A percentile compares a stretch with the other conserved stretches of the same genome.
Conservation (phyloP, 2,797 vertebrate genomes). For the Chrysocyon brachyurus region DNA sequence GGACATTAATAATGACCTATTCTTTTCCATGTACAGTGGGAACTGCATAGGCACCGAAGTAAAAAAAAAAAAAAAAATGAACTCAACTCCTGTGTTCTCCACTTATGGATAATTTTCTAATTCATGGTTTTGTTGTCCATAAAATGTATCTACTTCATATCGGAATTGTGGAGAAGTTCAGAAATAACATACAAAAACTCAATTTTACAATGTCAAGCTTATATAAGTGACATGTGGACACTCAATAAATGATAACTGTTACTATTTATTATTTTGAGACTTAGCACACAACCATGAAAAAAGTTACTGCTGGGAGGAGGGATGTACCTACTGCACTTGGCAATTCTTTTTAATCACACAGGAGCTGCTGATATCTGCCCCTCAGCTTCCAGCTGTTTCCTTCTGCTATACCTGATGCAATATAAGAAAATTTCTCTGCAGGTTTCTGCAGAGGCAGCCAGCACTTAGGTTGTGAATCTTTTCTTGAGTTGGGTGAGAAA, state of each 20-base stretch:
- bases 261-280: constrained; percentile 54
- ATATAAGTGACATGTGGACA: neutral
- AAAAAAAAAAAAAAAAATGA: neutral
- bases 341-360: constrained; percentile 15
- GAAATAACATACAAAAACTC: constrained; percentile 11
- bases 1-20: neutral
- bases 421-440: constrained; percentile 66
- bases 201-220: neutral
- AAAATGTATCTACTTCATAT: neutral
- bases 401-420: constrained; percentile 69
- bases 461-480: constrained; percentile 32
- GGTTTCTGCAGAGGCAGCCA: constrained; percentile 72
- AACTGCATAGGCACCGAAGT: neutral
- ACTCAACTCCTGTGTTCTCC: neutral
- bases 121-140: neutral
- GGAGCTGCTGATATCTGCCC: constrained; percentile 38
- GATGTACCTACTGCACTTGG: constrained; percentile 12
- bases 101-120: neutral
- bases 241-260: neutral
- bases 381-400: constrained; percentile 78
- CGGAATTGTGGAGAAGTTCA: neutral
- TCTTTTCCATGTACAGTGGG: neutral
- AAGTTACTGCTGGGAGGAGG: neutral
- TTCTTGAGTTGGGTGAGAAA: constrained; percentile 62
- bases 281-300: neutral